Evolutionary conservation across 2,888 invertebrate genomes (phyloP).

Genomic region (Latrodectus hesperus): DNA sequence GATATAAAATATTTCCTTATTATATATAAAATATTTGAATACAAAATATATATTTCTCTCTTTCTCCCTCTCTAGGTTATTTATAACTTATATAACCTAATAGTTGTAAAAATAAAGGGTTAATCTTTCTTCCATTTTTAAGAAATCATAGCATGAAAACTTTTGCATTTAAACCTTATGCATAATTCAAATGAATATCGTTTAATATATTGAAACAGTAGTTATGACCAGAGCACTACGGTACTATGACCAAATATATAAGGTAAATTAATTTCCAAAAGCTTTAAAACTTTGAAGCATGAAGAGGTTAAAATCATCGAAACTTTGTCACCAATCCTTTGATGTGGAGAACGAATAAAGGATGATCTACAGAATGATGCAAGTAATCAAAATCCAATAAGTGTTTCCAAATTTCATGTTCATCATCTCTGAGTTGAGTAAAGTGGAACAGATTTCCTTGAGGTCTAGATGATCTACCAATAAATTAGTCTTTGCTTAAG

Average conservation of each 20-base stretch:
- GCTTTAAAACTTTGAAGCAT: constrained; percentile 35
- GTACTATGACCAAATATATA: constrained; percentile 15
- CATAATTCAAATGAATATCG: constrained; percentile 43
- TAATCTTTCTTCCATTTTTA: too few species aligned
- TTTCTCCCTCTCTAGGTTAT: too few species aligned
- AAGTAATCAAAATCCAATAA: constrained; percentile 26
- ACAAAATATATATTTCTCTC: too few species aligned
- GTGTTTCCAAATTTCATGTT: constrained; percentile 33
- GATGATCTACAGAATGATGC: constrained; percentile 15
- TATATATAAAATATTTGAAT: too few species aligned
- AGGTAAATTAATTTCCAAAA: constrained; percentile 43
- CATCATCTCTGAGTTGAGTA: background rate
- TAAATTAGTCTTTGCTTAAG: too few species aligned
- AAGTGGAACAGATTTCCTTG: constrained; percentile 37
- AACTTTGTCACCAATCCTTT: constrained; percentile 43
- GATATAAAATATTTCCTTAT: too few species aligned
- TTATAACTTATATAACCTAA: too few species aligned
- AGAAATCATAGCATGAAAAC: too few species aligned
- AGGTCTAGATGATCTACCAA: background rate
- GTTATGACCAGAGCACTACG: constrained; percentile 36
- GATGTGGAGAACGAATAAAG: constrained; percentile 40
- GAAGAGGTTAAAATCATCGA: constrained; percentile 33
- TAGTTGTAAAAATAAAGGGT: too few species aligned
- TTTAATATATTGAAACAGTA: constrained; percentile 51
- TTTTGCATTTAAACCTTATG: constrained; percentile 6